These are phyloP conservation scores for Oxytorus armatus DNA, from an alignment of 2,888 invertebrate species.

Conservation along the genomic window DNA sequence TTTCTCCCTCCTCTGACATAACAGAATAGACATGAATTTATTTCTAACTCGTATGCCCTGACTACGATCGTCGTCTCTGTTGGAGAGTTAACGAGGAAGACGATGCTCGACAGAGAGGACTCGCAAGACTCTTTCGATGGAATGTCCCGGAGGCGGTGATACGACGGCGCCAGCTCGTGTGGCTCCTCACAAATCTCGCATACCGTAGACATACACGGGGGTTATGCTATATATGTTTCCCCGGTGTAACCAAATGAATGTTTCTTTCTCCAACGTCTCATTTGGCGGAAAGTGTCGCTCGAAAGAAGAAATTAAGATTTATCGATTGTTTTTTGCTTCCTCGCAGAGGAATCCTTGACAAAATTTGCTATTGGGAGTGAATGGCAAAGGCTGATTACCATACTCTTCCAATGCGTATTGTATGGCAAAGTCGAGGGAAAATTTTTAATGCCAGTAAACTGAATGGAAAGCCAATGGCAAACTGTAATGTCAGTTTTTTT, in stretches of 20 bases:
- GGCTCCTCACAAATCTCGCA: slow-evolving; percentile 45
- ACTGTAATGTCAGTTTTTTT: too few relatives aligned
- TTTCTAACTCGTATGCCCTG: slow-evolving; percentile 5
- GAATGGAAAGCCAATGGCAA: too few relatives aligned
- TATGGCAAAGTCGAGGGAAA: too few relatives aligned
- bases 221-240: slow-evolving; percentile 38
- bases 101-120: background rate
- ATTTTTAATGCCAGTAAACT: too few relatives aligned
- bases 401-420: too few relatives aligned
- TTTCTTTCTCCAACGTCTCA: background rate
- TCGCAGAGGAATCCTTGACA: too few relatives aligned
- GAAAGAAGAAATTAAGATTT: background rate
- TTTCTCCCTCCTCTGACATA: slow-evolving; percentile 21
- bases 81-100: slow-evolving; percentile 31
- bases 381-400: too few relatives aligned
- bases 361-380: too few relatives aligned
- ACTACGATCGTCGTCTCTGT: slow-evolving; percentile 3
- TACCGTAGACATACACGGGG: slow-evolving; percentile 24
- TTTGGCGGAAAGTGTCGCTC: background rate
- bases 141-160: slow-evolving; percentile 59
- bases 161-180: slow-evolving; percentile 55
- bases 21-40: slow-evolving; percentile 7
- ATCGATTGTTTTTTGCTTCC: background rate
- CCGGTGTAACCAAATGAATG: slow-evolving; percentile 28
- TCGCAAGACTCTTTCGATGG: slow-evolving; percentile 32